phyloP scores from a whole-genome alignment of 2,113 vertebrate genomes.

The Cariama cristata region DNA sequence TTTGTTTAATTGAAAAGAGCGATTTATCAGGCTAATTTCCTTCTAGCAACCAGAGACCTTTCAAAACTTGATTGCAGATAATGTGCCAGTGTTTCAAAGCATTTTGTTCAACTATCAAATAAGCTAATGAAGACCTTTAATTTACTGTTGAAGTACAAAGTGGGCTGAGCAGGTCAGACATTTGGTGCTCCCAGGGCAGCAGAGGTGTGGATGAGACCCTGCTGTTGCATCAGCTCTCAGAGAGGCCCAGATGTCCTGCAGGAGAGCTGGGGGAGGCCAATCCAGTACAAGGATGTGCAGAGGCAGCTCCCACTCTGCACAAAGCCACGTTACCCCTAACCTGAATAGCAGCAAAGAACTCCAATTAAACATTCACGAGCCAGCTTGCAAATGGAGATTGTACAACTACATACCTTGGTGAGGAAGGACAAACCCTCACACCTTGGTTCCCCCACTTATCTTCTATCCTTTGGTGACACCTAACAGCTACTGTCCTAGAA shows the following conservation, averaged over 20 bases:
- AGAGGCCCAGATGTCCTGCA: neutral
- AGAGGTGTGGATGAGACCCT: neutral
- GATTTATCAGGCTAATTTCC: slow-evolving; percentile 38
- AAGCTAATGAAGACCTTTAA: slow-evolving; percentile 56
- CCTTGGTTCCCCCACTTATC: neutral
- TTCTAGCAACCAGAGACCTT: slow-evolving; percentile 65
- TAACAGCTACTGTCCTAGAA: neutral
- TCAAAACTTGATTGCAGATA: slow-evolving; percentile 53
- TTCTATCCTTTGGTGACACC: neutral
- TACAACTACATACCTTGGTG: neutral
- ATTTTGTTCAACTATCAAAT: slow-evolving; percentile 50
- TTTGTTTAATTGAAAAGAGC: slow-evolving; percentile 45
- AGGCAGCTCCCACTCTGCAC: neutral
- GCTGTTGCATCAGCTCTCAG: neutral
- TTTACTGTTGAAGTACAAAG: slow-evolving; percentile 38
- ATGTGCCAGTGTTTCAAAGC: slow-evolving; percentile 34
- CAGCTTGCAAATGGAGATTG: neutral
- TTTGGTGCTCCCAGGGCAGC: neutral
- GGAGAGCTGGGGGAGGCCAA: neutral
- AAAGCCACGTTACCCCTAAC: neutral
- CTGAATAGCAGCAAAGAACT: neutral
- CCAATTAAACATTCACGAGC: neutral
- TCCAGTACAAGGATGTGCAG: neutral
- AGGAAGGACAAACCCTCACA: neutral
- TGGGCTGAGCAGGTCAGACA: neutral